phyloP scores from a whole-genome alignment of 2,888 invertebrate genomes.

The Amiota minor region DNA sequence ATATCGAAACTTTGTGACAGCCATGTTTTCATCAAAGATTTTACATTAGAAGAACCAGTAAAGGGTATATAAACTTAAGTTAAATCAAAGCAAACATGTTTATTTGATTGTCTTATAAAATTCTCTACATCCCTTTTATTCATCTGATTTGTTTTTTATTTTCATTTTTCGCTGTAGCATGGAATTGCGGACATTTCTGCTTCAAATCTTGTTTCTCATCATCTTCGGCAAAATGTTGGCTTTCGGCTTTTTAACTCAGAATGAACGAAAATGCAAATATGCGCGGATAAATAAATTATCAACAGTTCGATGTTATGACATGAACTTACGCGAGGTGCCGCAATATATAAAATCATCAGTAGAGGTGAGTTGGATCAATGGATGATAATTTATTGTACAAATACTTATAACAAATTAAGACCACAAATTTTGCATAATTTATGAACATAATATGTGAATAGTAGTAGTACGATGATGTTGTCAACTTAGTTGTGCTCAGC shows the following conservation, averaged over 20 bases:
- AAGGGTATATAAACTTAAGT: too few species aligned
- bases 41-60: too few species aligned
- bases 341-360: constrained; percentile 69
- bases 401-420: too few species aligned
- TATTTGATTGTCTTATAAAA: background rate
- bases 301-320: constrained; percentile 67
- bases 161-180: constrained; percentile 48
- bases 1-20: too few species aligned
- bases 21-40: too few species aligned
- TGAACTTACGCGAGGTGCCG: constrained; percentile 72
- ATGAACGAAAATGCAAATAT: constrained; percentile 68
- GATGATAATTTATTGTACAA: background rate
- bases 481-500: too few species aligned
- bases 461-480: too few species aligned
- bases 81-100: too few species aligned
- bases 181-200: constrained; percentile 49
- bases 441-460: background rate
- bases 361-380: constrained; percentile 63
- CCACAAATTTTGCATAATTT: too few species aligned
- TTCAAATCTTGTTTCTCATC: constrained; percentile 60
- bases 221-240: constrained; percentile 61
- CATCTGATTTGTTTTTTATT: constrained; percentile 3
- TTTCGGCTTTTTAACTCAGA: constrained; percentile 61
- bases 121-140: background rate
- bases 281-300: constrained; percentile 65